Conservation (phyloP, 2,888 invertebrate genomes). For the Oligia fasciuncula region DNA sequence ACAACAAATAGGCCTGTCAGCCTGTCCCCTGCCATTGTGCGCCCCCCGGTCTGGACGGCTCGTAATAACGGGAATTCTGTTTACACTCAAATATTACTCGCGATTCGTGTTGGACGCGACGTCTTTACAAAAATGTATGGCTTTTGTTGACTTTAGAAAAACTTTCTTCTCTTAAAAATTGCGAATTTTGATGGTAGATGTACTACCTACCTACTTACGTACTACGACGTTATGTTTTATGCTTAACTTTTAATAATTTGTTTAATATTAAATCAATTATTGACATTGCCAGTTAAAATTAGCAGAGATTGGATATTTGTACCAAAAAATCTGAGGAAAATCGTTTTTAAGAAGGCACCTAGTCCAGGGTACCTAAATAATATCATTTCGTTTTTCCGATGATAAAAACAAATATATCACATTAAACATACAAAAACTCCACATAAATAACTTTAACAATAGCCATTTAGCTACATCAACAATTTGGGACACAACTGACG, state of each 20-base stretch:
- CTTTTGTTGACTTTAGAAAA: constrained; percentile 13
- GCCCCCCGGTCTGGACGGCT: constrained; percentile 39
- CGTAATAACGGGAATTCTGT: constrained; percentile 49
- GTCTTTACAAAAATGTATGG: constrained; percentile 15
- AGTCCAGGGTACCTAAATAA: not conserved
- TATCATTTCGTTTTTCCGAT: not conserved
- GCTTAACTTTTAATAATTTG: not conserved
- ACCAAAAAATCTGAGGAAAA: too few relatives aligned
- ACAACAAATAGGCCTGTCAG: constrained; percentile 53
- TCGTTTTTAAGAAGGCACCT: not conserved
- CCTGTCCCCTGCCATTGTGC: constrained; percentile 37
- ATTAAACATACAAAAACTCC: not conserved
- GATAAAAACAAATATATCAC: not conserved
- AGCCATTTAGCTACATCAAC: constrained; percentile 35
- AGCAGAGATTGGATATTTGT: not conserved
- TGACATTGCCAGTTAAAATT: constrained; percentile 8
- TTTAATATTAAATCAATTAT: not conserved
- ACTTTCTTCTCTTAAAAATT: constrained; percentile 1
- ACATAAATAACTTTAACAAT: constrained; percentile 15
- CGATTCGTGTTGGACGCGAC: constrained; percentile 20
- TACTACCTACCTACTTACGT: not conserved
- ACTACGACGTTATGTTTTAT: not conserved
- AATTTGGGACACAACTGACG: constrained; percentile 68
- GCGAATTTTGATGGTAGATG: not conserved
- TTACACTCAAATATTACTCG: constrained; percentile 51